Base-by-base conservation (phyloP, 2,888 invertebrate species). In the Eristalinus sepulchralis region DNA sequence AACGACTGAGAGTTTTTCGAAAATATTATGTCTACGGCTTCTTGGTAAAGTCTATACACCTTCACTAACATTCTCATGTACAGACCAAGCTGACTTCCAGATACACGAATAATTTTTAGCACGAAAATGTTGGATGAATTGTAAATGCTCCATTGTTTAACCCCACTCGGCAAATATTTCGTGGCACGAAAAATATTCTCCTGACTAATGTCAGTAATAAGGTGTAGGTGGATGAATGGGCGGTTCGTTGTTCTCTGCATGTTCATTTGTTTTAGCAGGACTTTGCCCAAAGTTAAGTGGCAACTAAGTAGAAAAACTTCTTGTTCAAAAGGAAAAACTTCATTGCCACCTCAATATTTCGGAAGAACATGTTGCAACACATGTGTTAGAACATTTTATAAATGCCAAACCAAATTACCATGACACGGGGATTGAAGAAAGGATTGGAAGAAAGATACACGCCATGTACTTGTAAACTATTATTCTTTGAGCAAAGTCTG, bases 91-190 rank as follows among this genome's bases (percentile, higher is more conserved):
- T 0, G 34, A 33, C 22, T 64, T 47, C 22, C 24, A 62, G 27
- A 64, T 59, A 39, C n/a, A 31, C 66, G 59, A 67, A 24, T 47
- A 66, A 67, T 60, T 47, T 53, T 60, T 13, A 17, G 24, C 47
- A 67, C 59, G 67, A 60, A 76, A 34, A 20, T 34, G 22, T n/a
- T 34, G 33, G 66, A 66, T 22, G 55, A 57, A 34, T 57, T 34
- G 55, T 57, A n/a, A 68, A 68, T 55, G 33, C 57, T 55, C 34
- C 20, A 34, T 57, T 13, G 57, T 68, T 68, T 55, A 33, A 68
- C 33, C 34, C 47, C 55, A 60, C 10, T 47, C 47, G 8, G 47
- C 2, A 17, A 47, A 47, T 17, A 17, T 47, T 47, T 17, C 47
- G 47, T 47, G 47, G 17, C 47, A 47, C 47, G 17, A 17, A 47